phyloP scores from a whole-genome alignment of 2,888 invertebrate genomes.

The Cheilosia soror region DNA sequence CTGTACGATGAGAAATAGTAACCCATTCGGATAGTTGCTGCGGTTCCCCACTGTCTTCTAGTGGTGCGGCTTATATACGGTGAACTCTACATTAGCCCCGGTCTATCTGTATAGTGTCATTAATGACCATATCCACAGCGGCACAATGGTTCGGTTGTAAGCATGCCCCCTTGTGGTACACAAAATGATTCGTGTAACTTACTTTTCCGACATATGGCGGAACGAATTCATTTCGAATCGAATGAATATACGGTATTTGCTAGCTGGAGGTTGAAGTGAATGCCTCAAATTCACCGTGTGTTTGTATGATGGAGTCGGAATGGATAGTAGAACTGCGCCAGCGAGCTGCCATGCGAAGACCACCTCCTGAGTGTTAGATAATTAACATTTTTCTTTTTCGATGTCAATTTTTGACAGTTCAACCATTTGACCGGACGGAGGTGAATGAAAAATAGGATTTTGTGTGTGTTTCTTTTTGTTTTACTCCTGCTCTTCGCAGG shows the following conservation, averaged over 20 bases:
- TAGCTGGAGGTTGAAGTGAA: constrained; percentile 31
- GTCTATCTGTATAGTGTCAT: constrained; percentile 24
- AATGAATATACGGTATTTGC: constrained; percentile 38
- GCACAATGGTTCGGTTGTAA: constrained; percentile 27
- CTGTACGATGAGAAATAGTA: constrained; percentile 45
- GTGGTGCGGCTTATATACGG: not conserved
- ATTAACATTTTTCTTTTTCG: constrained; percentile 77
- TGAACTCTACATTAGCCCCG: constrained; percentile 38
- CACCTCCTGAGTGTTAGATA: constrained; percentile 78
- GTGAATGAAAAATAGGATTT: constrained; percentile 74
- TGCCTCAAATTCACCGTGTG: constrained; percentile 19
- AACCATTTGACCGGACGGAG: constrained; percentile 69
- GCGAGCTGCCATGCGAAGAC: constrained; percentile 61
- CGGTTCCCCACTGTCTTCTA: constrained; percentile 3
- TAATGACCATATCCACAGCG: constrained; percentile 59
- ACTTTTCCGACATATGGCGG: constrained; percentile 73
- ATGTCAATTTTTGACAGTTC: constrained; percentile 74
- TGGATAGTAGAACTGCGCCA: constrained; percentile 13
- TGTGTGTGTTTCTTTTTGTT: constrained; percentile 24
- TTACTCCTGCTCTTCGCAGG: constrained; percentile 2
- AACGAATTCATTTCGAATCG: constrained; percentile 76
- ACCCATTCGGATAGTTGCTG: constrained; percentile 52
- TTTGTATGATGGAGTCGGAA: not conserved
- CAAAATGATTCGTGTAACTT: constrained; percentile 55
- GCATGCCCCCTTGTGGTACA: constrained; percentile 59